Conservation (phyloP, 2,113 vertebrate species). For the Calypte anna region DNA sequence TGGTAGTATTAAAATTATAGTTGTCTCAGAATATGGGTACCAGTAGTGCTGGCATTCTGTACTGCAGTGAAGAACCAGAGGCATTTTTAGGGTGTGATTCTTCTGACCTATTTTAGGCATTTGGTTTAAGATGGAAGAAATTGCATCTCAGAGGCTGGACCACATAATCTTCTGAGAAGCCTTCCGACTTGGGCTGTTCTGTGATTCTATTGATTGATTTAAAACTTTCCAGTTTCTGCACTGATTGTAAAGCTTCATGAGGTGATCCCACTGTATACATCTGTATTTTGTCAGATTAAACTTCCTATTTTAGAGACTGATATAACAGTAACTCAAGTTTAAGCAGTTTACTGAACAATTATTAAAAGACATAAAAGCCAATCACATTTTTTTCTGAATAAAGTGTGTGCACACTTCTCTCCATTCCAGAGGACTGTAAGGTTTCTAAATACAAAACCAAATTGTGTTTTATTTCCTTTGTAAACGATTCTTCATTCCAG, state of each 20-base stretch:
- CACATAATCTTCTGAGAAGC: not conserved
- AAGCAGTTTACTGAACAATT: not conserved
- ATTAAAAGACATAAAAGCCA: not conserved
- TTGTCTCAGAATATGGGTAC: not conserved
- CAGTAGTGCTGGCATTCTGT: not conserved
- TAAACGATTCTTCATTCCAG: not conserved
- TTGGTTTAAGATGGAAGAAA: not conserved
- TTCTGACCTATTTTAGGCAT: not conserved
- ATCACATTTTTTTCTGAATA: not conserved
- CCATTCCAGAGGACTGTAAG: not conserved
- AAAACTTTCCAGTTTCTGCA: not conserved
- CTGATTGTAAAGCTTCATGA: not conserved
- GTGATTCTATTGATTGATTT: not conserved
- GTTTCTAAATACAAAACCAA: not conserved
- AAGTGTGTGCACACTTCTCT: not conserved
- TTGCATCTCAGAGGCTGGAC: not conserved
- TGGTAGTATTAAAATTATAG: not conserved
- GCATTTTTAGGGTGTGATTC: not conserved
- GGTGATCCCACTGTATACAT: not conserved
- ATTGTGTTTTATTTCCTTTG: not conserved
- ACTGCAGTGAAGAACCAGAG: not conserved
- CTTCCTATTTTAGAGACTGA: not conserved
- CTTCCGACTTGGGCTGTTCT: not conserved
- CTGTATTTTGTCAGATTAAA: not conserved
- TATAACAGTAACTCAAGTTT: not conserved